phyloP scores from a whole-genome alignment of 2,888 invertebrate genomes.

The Stegophylla sp. region DNA sequence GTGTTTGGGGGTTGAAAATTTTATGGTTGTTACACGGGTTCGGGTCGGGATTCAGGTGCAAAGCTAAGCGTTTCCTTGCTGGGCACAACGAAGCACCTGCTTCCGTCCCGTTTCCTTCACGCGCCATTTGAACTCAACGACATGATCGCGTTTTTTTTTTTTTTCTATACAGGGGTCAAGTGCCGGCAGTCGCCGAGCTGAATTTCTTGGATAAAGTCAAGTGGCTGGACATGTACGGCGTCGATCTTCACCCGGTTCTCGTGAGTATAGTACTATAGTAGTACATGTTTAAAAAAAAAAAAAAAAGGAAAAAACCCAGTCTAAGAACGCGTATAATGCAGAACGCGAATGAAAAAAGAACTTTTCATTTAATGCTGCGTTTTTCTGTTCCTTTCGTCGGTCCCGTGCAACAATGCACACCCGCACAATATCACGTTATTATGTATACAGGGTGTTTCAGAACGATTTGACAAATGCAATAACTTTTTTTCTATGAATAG shows the following conservation, averaged over 20 bases:
- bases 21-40: too few species aligned
- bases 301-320: background rate
- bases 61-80: slow-evolving; percentile 15
- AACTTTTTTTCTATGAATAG: too few species aligned
- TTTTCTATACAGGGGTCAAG: slow-evolving; percentile 74
- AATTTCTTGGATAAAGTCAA: slow-evolving; percentile 96
- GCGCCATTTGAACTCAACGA: too few species aligned
- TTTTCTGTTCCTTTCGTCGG: background rate
- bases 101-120: background rate
- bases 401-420: background rate
- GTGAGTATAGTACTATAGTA: slow-evolving; percentile 70
- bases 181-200: slow-evolving; percentile 90
- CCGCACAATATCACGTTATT: too few species aligned
- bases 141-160: slow-evolving; percentile 36
- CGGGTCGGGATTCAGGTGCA: too few species aligned
- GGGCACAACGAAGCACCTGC: background rate
- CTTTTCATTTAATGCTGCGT: background rate
- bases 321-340: background rate
- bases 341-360: background rate
- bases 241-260: slow-evolving; percentile 94
- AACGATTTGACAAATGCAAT: too few species aligned
- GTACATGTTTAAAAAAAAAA: background rate
- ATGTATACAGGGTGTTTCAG: too few species aligned
- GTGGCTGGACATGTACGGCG: slow-evolving; percentile 98
- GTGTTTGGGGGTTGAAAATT: too few species aligned